Evolutionary conservation across 2,888 invertebrate species (phyloP), one percentile per base, ranked within the genome.

Genomic region (Netelia fuscicornis): DNA sequence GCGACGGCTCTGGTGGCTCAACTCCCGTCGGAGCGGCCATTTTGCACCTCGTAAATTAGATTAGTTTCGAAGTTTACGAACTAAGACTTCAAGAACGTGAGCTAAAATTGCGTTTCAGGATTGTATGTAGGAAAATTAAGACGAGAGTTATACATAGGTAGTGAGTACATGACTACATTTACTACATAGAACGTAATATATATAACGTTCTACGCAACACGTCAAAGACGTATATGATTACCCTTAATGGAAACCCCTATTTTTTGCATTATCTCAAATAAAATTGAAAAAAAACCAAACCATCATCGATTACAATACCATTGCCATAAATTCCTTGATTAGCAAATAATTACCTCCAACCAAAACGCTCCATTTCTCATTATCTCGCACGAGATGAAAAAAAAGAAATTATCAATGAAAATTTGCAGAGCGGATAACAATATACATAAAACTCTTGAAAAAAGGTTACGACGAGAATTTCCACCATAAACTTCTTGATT

Each of bases 21-120:
- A 56, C 77, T 58, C 48, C 64, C 56, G 44, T n/a, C 48, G 48
- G 62, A 77, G 76, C 88, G 85, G 89, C 88, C 90, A 89, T 92
- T 91, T 92, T 91, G 89, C 89, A 90, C 89, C 86, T 90, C 90
- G 91, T 91, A 92, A 92, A 92, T 92, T 91, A 92, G 91, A 92
- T 92, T 91, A 92, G 90, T 91, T 92, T 89, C 89, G 83, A 91
- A 92, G 90, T 91, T 91, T 91, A 91, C 90, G 89, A 86, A 89
- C 68, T 78, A 80, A 65, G 87, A 86, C 78, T 84, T 65, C 81
- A 67, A 71, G 82, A 81, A 62, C 54, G 71, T 65, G 76, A 67
- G 74, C 67, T 68, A 76, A 81, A 81, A 70, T 48, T 84, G 80
- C 76, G 83, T 86, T 89, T 87, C 87, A 86, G 85, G 87, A 88